Evolutionary conservation across 2,797 vertebrate species (phyloP).

Genomic region (Hybognathus amarus): DNA sequence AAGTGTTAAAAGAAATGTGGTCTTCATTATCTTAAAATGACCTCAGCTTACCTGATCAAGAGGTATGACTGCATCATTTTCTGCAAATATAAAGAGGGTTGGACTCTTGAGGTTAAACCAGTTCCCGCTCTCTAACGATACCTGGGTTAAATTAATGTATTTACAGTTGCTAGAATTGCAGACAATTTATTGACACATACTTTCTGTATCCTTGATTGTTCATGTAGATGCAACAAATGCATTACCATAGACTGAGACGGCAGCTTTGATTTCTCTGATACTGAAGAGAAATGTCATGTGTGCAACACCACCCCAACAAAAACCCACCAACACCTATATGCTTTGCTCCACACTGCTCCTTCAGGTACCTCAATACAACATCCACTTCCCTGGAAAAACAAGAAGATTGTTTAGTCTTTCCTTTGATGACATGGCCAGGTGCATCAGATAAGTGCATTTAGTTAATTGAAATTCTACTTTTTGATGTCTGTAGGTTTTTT

Average conservation of each 20-base stretch:
- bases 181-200: neutral
- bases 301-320: constrained; percentile 85
- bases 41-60: constrained; percentile 74
- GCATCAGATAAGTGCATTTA: neutral
- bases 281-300: constrained; percentile 76
- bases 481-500: constrained; percentile 78
- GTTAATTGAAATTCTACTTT: constrained; percentile 68
- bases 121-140: constrained; percentile 77
- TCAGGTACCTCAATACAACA: constrained; percentile 78
- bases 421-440: neutral
- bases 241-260: constrained; percentile 81
- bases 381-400: constrained; percentile 74
- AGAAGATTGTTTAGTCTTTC: neutral
- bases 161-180: neutral
- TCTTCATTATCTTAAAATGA: neutral
- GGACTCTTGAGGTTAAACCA: constrained; percentile 75
- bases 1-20: neutral
- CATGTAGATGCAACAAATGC: neutral
- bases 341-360: constrained; percentile 73
- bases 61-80: constrained; percentile 79
- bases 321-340: constrained; percentile 73
- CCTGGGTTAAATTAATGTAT: constrained; percentile 68
- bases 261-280: constrained; percentile 78
- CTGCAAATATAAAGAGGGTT: constrained; percentile 85
- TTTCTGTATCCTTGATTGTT: neutral